These are phyloP conservation scores for Andricus curvator DNA, from an alignment of 2,888 invertebrate genomes.

Conservation along the genomic window DNA sequence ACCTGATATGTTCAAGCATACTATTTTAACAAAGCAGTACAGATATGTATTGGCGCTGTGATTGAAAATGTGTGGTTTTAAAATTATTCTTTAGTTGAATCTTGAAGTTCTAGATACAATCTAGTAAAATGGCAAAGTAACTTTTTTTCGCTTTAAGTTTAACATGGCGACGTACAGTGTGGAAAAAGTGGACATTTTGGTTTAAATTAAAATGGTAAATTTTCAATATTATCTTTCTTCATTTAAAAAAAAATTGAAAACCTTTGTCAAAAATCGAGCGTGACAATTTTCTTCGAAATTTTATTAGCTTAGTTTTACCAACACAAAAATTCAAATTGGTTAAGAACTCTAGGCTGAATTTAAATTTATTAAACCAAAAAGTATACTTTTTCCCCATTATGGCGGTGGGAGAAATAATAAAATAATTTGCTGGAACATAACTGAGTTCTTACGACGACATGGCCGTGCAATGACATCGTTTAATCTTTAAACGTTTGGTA, in stretches of 20 bases:
- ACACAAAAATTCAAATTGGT: too few species aligned
- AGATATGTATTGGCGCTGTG: not conserved
- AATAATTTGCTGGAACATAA: constrained; percentile 64
- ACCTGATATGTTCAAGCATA: constrained; percentile 66
- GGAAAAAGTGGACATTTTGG: too few species aligned
- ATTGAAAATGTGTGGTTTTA: not conserved
- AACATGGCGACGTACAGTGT: not conserved
- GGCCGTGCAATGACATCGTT: constrained; percentile 70
- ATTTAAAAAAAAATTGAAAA: too few species aligned
- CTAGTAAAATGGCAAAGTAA: constrained; percentile 36
- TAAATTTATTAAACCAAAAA: too few species aligned
- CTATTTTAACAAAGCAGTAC: constrained; percentile 43
- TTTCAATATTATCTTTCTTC: too few species aligned
- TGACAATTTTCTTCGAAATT: too few species aligned
- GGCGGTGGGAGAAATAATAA: constrained; percentile 45
- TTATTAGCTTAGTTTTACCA: too few species aligned
- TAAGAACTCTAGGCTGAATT: too few species aligned
- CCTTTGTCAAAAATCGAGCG: too few species aligned
- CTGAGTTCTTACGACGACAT: constrained; percentile 62
- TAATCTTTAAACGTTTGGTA: constrained; percentile 49
- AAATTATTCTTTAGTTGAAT: not conserved
- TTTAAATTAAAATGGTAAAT: too few species aligned
- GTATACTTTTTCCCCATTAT: too few species aligned
- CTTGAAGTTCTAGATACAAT: constrained; percentile 19
- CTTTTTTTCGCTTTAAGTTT: constrained; percentile 6